These are phyloP conservation scores for Pararge aegeria DNA, from an alignment of 1,140 invertebrate species.

Conservation along the genomic window DNA sequence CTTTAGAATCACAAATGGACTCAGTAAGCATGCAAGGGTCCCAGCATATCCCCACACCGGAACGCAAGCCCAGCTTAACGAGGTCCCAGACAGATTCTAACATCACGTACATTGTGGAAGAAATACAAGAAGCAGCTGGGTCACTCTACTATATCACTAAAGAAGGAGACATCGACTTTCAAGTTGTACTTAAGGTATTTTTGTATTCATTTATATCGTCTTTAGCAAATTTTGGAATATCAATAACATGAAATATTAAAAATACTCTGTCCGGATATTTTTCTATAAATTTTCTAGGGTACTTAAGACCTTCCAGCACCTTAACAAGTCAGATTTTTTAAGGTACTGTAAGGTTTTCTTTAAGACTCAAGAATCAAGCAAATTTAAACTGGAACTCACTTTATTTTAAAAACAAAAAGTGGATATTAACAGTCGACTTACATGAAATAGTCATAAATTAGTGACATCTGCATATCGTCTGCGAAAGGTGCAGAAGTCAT, in stretches of 20 bases:
- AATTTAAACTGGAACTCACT: too few relatives aligned
- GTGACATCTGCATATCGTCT: too few relatives aligned
- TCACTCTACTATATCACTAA: conserved; percentile 95
- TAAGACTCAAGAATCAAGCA: too few relatives aligned
- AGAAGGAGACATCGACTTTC: conserved; percentile 95
- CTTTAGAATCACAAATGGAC: conserved; percentile 89
- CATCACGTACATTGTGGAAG: conserved; percentile 91
- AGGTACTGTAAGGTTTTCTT: too few relatives aligned
- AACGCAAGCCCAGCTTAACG: conserved; percentile 86
- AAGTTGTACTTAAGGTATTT: conserved; percentile 93
- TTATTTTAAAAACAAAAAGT: too few relatives aligned
- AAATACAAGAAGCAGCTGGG: conserved; percentile 92
- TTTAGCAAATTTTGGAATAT: background rate
- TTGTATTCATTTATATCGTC: background rate
- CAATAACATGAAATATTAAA: background rate
- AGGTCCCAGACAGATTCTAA: conserved; percentile 97
- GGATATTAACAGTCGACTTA: too few relatives aligned
- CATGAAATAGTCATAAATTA: too few relatives aligned
- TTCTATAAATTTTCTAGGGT: too few relatives aligned
- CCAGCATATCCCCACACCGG: conserved; percentile 79
- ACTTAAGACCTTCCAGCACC: too few relatives aligned
- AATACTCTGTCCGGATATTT: too few relatives aligned
- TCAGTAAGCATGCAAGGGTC: conserved; percentile 84
- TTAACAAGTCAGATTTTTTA: too few relatives aligned
- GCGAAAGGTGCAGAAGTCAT: too few relatives aligned